These are phyloP conservation scores for Hirtodrosophila alboralis DNA, from an alignment of 2,888 invertebrate species.

Conservation along the genomic window DNA sequence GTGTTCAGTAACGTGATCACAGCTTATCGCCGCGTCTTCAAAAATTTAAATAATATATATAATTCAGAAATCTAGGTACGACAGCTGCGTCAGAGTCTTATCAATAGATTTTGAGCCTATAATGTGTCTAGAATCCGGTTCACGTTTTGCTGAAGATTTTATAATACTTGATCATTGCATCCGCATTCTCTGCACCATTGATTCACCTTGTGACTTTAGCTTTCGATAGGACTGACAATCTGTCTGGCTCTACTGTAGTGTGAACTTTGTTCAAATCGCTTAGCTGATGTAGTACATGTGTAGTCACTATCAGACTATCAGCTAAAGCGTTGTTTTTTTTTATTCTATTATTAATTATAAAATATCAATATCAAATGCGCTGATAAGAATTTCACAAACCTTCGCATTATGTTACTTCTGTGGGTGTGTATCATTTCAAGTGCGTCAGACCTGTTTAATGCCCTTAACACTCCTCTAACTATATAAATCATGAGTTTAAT, in stretches of 20 bases:
- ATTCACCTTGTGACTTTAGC: constrained; percentile 13
- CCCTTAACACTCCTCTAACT: not conserved
- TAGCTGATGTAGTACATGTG: not conserved
- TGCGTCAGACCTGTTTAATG: constrained; percentile 14
- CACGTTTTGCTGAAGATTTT: constrained; percentile 14
- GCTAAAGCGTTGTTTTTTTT: constrained; percentile 1
- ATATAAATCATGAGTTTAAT: constrained; percentile 34
- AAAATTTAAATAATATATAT: constrained; percentile 10
- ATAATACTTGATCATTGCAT: constrained; percentile 26
- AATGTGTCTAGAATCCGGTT: constrained; percentile 41
- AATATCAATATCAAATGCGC: constrained; percentile 16
- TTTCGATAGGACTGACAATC: constrained; percentile 7
- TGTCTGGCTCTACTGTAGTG: constrained; percentile 9
- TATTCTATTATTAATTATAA: constrained; percentile 12
- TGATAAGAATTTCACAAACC: constrained; percentile 30
- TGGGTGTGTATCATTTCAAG: constrained; percentile 8
- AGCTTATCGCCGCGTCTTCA: constrained; percentile 33
- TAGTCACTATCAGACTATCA: constrained; percentile 13
- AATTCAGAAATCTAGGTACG: constrained; percentile 1
- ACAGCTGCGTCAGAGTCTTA: constrained; percentile 33
- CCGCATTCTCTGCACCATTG: constrained; percentile 28
- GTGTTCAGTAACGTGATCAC: too few species aligned
- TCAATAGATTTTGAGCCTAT: constrained; percentile 20
- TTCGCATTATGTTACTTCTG: constrained; percentile 11
- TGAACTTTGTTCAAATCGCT: constrained; percentile 15